phyloP scores from a whole-genome alignment of 1,140 invertebrate species.

The Dinothrombium tinctorium region DNA sequence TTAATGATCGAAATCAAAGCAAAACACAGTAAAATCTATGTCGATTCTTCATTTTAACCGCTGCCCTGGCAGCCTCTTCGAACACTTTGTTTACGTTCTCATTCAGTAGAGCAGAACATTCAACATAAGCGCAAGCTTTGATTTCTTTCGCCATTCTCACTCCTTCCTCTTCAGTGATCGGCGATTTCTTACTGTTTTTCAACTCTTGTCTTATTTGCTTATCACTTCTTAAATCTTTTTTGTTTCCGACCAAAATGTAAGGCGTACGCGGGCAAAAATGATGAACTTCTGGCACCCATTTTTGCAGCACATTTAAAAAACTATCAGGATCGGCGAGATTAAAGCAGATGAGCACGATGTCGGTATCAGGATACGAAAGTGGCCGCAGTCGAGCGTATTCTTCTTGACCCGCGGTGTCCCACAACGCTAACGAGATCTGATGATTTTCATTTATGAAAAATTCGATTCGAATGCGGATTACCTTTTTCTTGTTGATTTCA shows the following conservation, averaged over 20 bases:
- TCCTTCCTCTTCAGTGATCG: constrained; percentile 81
- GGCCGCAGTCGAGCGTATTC: constrained; percentile 92
- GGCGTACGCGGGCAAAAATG: constrained; percentile 96
- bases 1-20: too few species aligned
- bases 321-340: constrained; percentile 90
- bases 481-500: constrained; percentile 30
- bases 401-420: constrained; percentile 97
- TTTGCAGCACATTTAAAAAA: constrained; percentile 88
- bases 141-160: constrained; percentile 97
- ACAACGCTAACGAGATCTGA: constrained; percentile 70
- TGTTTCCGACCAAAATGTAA: constrained; percentile 91
- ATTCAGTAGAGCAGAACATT: constrained; percentile 99
- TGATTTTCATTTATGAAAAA: too few species aligned
- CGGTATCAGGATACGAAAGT: constrained; percentile 87
- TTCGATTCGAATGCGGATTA: too few species aligned
- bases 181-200: constrained; percentile 96
- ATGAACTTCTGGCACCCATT: constrained; percentile 92
- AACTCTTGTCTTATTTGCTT: constrained; percentile 84
- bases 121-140: constrained; percentile 92
- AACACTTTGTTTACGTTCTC: constrained; percentile 97
- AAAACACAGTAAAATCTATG: constrained; percentile 10
- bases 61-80: constrained; percentile 92
- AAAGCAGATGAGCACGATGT: constrained; percentile 94
- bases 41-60: constrained; percentile 50
- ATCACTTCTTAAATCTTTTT: constrained; percentile 84